phyloP scores from a whole-genome alignment of 2,113 vertebrate species.

The Etheostoma spectabile region DNA sequence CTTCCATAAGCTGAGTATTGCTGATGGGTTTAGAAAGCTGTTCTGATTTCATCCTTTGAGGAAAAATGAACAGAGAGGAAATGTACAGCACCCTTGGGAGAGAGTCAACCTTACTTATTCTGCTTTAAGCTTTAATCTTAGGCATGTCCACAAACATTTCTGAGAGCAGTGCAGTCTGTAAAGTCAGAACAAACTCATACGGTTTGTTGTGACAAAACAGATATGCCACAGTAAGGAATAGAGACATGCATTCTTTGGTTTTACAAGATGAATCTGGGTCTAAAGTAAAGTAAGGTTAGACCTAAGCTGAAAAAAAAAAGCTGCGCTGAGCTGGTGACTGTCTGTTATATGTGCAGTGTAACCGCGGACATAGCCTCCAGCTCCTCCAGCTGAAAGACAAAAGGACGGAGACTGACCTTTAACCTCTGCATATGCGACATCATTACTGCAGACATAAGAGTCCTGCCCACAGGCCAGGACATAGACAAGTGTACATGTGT shows the following conservation, averaged over 20 bases:
- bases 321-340: neutral
- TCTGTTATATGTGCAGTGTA: conserved; percentile 19
- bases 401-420: conserved; percentile 42
- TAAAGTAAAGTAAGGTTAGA: neutral
- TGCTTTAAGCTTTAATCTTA: conserved; percentile 14
- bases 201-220: conserved; percentile 10
- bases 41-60: conserved; percentile 38
- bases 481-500: neutral
- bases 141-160: conserved; percentile 11
- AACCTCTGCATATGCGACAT: conserved; percentile 33
- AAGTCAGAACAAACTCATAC: neutral
- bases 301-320: neutral
- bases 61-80: conserved; percentile 13
- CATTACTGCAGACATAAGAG: conserved; percentile 43
- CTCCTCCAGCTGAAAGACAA: conserved; percentile 24
- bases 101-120: conserved; percentile 14
- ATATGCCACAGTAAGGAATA: neutral
- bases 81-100: conserved; percentile 7
- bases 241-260: neutral
- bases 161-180: neutral
- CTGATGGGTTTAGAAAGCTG: conserved; percentile 45
- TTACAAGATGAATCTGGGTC: neutral
- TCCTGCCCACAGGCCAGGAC: conserved; percentile 20
- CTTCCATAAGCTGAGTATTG: conserved; percentile 31
- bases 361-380: conserved; percentile 31